These are phyloP conservation scores for Mohoua ochrocephala DNA, from an alignment of 2,113 vertebrate species.

Conservation along the genomic window DNA sequence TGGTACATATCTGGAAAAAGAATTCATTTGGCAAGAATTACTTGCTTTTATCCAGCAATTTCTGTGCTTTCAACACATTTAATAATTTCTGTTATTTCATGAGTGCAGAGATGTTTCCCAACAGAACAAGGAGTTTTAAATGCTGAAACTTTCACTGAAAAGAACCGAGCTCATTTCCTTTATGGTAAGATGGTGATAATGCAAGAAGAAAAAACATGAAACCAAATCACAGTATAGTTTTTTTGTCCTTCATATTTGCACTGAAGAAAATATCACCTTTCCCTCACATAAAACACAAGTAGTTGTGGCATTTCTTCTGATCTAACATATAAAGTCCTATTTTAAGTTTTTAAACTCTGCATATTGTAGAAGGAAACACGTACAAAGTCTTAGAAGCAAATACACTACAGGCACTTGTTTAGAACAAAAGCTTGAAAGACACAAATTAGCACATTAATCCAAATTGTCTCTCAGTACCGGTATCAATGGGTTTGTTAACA, in stretches of 20 bases:
- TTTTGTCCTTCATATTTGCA: neutral
- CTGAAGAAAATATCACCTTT: neutral
- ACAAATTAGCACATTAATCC: neutral
- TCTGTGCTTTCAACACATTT: neutral
- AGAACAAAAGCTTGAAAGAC: neutral
- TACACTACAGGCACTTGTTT: neutral
- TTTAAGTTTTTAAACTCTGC: neutral
- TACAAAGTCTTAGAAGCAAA: neutral
- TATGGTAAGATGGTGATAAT: neutral
- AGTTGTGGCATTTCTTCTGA: neutral
- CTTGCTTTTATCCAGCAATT: neutral
- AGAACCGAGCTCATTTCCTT: neutral
- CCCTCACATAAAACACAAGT: neutral
- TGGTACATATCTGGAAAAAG: slow-evolving; percentile 88
- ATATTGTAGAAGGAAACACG: neutral
- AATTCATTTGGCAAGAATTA: neutral
- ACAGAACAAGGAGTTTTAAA: neutral
- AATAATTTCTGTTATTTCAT: neutral
- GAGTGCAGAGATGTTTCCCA: neutral
- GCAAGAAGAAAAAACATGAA: neutral
- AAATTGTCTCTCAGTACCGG: neutral
- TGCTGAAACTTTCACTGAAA: neutral
- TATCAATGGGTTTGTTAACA: neutral
- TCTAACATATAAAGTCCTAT: neutral
- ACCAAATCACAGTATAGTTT: neutral